Evolutionary conservation across 2,888 invertebrate species (phyloP), one percentile per base, ranked within the genome.

Genomic region (Apamea crenata): DNA sequence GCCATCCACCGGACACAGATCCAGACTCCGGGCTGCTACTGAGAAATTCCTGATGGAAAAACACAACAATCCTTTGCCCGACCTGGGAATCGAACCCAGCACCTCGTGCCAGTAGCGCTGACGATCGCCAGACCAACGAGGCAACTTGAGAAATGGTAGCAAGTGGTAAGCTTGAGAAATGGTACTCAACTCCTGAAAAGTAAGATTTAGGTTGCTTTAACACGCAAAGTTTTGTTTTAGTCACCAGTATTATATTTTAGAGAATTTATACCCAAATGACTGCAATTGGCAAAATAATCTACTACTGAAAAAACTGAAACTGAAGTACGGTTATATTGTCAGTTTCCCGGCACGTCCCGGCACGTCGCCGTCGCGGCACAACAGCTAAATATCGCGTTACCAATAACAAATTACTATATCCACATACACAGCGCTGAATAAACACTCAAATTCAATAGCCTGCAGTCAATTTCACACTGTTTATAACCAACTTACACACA

Each of bases 391-490:
- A 94, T 95, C 93, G 85, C 88, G 91, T 95, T 94, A 93, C 93
- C 86, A 87, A 85, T 90, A 88, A 94, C 94, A 94, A 94, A 93
- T 93, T 93, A 93, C 90, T 86, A 87, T 87, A 90, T 90, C 25
- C 61, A 87, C 90, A 88, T 84, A 86, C 50, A 68, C 67, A 63
- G 25, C 32, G 87, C 88, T 89, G 91, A 93, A 94, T 94, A 94
- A 94, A 94, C 89, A 92, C 91, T 91, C 90, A 92, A 92, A 93
- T 94, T 94, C 92, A 94, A 95, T 95, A 94, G 92, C 88, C 88
- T 83, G 85, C 90, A 90, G 91, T 91, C 91, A 91, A 93, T 94
- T 95, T 94, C 93, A 94, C 94, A 92, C 93, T 87, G 87, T 61
- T 70, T 59, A 78, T 81, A 40, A 88, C 87, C 78, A 90, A 81